These are phyloP conservation scores for Rhinichthys klamathensis DNA, from an alignment of 2,113 vertebrate species.

Conservation along the genomic window DNA sequence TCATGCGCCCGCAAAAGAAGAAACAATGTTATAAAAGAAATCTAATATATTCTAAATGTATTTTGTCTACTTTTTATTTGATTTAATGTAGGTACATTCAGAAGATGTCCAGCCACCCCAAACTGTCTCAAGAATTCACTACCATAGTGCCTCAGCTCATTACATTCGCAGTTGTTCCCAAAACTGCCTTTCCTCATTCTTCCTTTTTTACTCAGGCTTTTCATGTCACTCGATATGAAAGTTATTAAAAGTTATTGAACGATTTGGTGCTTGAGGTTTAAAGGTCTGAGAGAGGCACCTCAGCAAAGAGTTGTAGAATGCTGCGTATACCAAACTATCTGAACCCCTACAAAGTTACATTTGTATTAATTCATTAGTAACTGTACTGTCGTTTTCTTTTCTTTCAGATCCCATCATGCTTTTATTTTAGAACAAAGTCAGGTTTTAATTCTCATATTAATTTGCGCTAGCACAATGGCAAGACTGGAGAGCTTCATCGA, in stretches of 20 bases:
- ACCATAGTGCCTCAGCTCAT: constrained; percentile 75
- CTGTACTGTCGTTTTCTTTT: neutral
- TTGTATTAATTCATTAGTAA: neutral
- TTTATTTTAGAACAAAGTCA: constrained; percentile 20
- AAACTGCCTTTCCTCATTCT: constrained; percentile 2
- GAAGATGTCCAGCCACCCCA: constrained; percentile 26
- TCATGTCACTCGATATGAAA: constrained; percentile 13
- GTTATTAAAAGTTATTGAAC: neutral
- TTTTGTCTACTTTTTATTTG: constrained; percentile 36
- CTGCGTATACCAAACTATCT: constrained; percentile 12
- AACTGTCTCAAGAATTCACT: constrained; percentile 62
- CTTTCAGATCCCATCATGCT: neutral
- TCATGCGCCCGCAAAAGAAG: neutral
- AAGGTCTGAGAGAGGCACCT: neutral
- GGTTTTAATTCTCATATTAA: constrained; percentile 61
- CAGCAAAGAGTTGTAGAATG: neutral
- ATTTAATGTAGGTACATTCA: neutral
- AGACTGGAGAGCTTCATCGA: constrained; percentile 61
- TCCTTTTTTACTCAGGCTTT: constrained; percentile 5
- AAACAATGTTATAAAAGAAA: constrained; percentile 19
- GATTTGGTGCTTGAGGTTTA: neutral
- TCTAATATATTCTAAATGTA: constrained; percentile 48
- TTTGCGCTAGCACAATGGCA: constrained; percentile 72
- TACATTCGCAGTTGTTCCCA: neutral
- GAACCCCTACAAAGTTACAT: neutral